Conservation (phyloP, 1,140 invertebrate species). For the Dendrolimus punctatus region DNA sequence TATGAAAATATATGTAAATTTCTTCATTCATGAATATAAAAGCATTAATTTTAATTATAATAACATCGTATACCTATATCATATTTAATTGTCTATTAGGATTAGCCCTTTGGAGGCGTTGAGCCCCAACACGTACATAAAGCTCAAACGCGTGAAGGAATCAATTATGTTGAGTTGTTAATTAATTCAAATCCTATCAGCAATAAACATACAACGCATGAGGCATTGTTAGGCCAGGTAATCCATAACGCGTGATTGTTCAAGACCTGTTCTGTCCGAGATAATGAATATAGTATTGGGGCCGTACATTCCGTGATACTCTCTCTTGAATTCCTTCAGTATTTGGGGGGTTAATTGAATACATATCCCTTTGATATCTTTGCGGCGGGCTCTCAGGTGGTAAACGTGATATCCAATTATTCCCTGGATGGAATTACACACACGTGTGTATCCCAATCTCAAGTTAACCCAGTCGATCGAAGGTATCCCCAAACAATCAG, state of each 20-base stretch:
- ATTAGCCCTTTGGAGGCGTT: too few species aligned
- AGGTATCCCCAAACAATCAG: constrained; percentile 33
- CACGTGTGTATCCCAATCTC: constrained; percentile 11
- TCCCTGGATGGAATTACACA: constrained; percentile 23
- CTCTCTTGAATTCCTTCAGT: constrained; percentile 13
- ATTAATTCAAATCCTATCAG: too few species aligned
- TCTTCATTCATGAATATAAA: too few species aligned
- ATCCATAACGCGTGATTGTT: constrained; percentile 1
- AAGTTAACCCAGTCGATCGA: constrained; percentile 23
- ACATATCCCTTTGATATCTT: constrained; percentile 30
- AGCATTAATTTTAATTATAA: too few species aligned
- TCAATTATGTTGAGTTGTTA: too few species aligned
- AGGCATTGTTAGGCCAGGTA: not conserved
- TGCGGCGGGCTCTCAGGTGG: constrained; percentile 31
- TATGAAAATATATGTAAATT: too few species aligned
- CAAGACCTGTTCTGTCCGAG: constrained; percentile 19
- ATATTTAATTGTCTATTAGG: too few species aligned
- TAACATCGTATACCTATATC: too few species aligned
- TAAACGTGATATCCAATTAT: constrained; percentile 46
- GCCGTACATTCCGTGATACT: constrained; percentile 21
- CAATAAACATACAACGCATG: too few species aligned
- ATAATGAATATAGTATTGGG: constrained; percentile 25
- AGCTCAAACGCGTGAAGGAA: too few species aligned
- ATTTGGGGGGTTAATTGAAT: constrained; percentile 40
- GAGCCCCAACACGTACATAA: too few species aligned